These are phyloP conservation scores for Sepioteuthis lessoniana DNA, from an alignment of 2,888 invertebrate genomes.

Conservation along the genomic window DNA sequence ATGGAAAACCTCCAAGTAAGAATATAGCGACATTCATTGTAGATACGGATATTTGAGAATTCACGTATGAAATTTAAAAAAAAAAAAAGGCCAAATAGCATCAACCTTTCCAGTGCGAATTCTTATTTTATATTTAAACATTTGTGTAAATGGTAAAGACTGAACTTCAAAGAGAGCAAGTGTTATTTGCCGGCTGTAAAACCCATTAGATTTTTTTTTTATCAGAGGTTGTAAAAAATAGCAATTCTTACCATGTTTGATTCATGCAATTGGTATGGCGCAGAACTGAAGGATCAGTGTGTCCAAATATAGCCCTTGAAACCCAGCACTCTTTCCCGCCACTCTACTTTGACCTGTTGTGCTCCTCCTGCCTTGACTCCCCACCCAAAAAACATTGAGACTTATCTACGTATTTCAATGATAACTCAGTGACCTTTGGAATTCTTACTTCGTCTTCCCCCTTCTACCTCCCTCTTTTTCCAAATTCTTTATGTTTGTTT, in stretches of 20 bases:
- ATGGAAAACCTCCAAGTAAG: neutral
- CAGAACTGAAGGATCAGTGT: neutral
- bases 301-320: neutral
- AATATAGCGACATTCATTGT: neutral
- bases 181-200: conserved; percentile 33
- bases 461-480: too few relatives aligned
- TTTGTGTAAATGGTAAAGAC: neutral
- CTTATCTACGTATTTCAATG: neutral
- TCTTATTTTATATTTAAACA: neutral
- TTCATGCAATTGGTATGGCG: neutral
- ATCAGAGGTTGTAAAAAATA: conserved; percentile 11
- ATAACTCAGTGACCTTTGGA: conserved; percentile 10
- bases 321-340: neutral
- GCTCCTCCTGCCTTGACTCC: neutral
- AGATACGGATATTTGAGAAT: neutral
- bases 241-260: conserved; percentile 1
- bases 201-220: neutral
- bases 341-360: neutral
- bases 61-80: too few relatives aligned
- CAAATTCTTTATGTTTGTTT: too few relatives aligned
- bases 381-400: neutral
- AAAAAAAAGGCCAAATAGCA: neutral
- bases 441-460: neutral
- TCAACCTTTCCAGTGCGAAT: neutral
- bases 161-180: neutral